Evolutionary conservation across 2,797 vertebrate genomes (phyloP).

Genomic region (Prionace glauca): DNA sequence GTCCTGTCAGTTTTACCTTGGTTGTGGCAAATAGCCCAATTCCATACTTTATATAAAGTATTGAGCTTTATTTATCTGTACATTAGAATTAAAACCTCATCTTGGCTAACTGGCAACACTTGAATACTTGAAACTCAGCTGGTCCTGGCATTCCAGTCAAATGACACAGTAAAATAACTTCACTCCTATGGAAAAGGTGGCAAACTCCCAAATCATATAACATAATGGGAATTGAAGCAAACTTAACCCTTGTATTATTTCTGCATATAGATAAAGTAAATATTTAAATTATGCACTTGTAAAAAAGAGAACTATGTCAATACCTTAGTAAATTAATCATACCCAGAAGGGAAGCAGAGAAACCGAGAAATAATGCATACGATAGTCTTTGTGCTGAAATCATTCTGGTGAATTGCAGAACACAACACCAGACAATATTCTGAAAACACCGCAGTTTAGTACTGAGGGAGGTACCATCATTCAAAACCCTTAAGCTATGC

Average conservation of each 20-base stretch:
- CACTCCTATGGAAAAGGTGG: neutral
- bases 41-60: neutral
- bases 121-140: neutral
- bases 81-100: neutral
- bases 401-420: neutral
- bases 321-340: neutral
- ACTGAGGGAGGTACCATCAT: neutral
- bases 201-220: neutral
- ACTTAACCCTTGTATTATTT: neutral
- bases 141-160: neutral
- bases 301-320: neutral
- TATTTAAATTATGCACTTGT: neutral
- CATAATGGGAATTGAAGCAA: neutral
- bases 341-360: neutral
- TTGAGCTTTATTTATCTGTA: neutral
- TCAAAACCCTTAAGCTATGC: neutral
- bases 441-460: neutral
- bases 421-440: neutral
- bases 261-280: neutral
- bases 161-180: neutral
- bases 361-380: neutral
- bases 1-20: neutral
- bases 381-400: neutral
- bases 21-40: neutral
- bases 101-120: neutral